These are phyloP conservation scores for Synanthedon tipuliformis DNA, from an alignment of 2,888 invertebrate genomes.

Conservation along the genomic window DNA sequence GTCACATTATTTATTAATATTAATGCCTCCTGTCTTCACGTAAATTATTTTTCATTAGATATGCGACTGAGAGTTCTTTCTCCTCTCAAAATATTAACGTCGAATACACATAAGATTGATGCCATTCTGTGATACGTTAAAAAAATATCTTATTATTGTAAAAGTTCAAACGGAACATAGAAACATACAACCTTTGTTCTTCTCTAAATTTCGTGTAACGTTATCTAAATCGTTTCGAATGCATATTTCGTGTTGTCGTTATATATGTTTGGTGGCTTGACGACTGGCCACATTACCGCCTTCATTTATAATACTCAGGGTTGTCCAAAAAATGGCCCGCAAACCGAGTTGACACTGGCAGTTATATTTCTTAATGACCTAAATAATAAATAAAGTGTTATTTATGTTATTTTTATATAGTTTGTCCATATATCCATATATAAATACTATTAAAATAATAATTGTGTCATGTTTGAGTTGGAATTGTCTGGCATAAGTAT, in stretches of 20 bases:
- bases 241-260: background rate
- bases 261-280: background rate
- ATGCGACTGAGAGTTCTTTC: slow-evolving; percentile 19
- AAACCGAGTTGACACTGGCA: too few relatives aligned
- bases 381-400: too few relatives aligned
- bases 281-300: background rate
- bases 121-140: background rate
- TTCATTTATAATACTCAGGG: background rate
- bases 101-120: background rate
- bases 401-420: too few relatives aligned
- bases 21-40: slow-evolving; percentile 50
- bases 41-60: slow-evolving; percentile 55
- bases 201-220: background rate
- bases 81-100: slow-evolving; percentile 33
- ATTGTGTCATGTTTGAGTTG: too few relatives aligned
- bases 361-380: too few relatives aligned
- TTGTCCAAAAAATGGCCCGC: too few relatives aligned
- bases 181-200: background rate
- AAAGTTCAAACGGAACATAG: background rate
- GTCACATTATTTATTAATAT: slow-evolving; percentile 62
- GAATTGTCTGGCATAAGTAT: too few relatives aligned
- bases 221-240: background rate
- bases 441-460: too few relatives aligned
- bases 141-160: too few relatives aligned
- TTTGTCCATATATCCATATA: too few relatives aligned